phyloP scores from a whole-genome alignment of 2,797 vertebrate species.

The Delichon dasypus region DNA sequence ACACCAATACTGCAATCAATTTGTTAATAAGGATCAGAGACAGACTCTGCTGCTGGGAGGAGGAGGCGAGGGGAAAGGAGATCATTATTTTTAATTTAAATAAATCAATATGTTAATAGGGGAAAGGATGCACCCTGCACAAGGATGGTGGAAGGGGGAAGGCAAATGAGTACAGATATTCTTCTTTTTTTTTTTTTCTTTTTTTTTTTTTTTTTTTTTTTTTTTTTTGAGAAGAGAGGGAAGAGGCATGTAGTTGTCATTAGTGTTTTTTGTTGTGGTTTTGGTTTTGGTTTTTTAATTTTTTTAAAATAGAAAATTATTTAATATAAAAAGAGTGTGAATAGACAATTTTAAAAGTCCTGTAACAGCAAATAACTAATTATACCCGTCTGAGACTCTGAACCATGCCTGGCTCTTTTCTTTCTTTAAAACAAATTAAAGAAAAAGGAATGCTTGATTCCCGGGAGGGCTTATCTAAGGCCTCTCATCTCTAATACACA shows the following conservation, averaged over 20 bases:
- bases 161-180: not conserved
- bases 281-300: too few species aligned
- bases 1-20: conserved; percentile 69
- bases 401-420: conserved; percentile 63
- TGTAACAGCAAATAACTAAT: conserved; percentile 71
- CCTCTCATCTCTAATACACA: conserved; percentile 77
- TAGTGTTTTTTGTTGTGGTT: not conserved
- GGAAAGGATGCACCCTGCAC: not conserved
- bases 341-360: conserved; percentile 67
- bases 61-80: conserved; percentile 31
- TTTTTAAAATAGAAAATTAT: not conserved
- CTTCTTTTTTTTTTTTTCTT: not conserved
- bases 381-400: conserved; percentile 45
- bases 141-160: not conserved
- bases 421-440: conserved; percentile 74
- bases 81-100: conserved; percentile 77
- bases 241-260: not conserved
- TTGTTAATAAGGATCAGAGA: conserved; percentile 63
- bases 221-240: not conserved
- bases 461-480: conserved; percentile 72
- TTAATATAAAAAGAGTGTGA: conserved; percentile 44
- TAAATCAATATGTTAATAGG: conserved; percentile 68
- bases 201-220: too few species aligned
- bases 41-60: conserved; percentile 50
- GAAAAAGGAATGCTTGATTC: conserved; percentile 75